Evolutionary conservation across 1,140 invertebrate genomes (phyloP).

Genomic region (Oscheius sp.): DNA sequence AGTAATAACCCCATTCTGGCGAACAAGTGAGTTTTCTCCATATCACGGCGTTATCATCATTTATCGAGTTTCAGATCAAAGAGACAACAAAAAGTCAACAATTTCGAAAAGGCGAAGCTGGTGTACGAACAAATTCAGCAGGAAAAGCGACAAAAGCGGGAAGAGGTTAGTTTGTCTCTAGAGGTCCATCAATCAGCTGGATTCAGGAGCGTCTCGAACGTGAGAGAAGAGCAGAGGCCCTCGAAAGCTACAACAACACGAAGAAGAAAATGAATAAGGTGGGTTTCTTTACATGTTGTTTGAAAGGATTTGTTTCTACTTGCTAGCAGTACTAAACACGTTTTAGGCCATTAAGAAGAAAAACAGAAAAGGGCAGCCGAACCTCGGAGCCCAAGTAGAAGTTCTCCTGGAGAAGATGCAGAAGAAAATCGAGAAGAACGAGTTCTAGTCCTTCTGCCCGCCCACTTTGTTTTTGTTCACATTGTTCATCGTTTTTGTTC

Average conservation of each 20-base stretch:
- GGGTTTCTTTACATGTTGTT: background rate
- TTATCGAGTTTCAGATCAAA: background rate
- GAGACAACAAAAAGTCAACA: background rate
- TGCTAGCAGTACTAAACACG: background rate
- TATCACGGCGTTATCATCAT: background rate
- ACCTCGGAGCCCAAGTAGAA: constrained; percentile 8
- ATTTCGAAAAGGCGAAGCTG: background rate
- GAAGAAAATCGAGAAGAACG: background rate
- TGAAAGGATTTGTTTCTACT: background rate
- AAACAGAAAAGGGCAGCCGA: constrained; percentile 14
- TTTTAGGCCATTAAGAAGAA: constrained; percentile 11
- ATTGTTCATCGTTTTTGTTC: too few relatives aligned
- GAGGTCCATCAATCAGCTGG: background rate
- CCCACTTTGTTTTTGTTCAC: too few relatives aligned
- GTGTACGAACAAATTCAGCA: background rate
- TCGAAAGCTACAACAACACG: background rate
- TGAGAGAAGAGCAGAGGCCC: constrained; percentile 3
- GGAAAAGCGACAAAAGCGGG: background rate
- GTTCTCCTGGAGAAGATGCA: constrained; percentile 2
- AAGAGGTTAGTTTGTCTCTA: background rate
- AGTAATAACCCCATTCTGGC: background rate
- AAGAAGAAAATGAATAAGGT: constrained; percentile 23
- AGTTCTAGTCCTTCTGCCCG: too few relatives aligned
- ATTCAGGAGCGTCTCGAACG: background rate
- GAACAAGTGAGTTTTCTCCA: background rate